These are phyloP conservation scores for Papilio polyxenes DNA, from an alignment of 1,140 invertebrate species.

Conservation along the genomic window DNA sequence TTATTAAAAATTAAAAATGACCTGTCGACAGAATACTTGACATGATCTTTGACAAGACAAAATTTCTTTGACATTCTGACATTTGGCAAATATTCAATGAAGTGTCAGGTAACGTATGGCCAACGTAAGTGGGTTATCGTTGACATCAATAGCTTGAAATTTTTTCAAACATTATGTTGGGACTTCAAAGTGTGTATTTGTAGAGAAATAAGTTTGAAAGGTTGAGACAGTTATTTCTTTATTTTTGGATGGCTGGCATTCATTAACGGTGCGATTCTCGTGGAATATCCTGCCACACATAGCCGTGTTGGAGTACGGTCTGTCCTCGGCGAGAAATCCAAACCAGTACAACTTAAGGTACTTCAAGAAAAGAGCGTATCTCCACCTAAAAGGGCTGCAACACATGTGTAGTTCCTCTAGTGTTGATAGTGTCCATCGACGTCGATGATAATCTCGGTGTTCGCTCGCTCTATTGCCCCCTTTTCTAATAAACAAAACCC, in stretches of 20 bases:
- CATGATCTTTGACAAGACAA: not conserved
- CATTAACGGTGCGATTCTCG: too few relatives aligned
- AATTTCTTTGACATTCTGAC: slow-evolving; percentile 24
- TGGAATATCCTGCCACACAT: too few relatives aligned
- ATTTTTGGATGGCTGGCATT: not conserved
- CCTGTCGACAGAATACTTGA: not conserved
- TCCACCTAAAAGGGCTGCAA: too few relatives aligned
- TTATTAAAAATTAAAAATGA: slow-evolving; percentile 18
- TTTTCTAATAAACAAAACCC: too few relatives aligned
- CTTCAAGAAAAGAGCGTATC: too few relatives aligned
- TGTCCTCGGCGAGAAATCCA: too few relatives aligned
- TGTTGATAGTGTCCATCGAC: too few relatives aligned
- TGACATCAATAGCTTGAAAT: slow-evolving; percentile 10
- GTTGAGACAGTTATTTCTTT: not conserved
- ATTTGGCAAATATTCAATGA: slow-evolving; percentile 23
- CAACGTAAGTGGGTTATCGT: slow-evolving; percentile 12
- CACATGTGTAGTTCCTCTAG: too few relatives aligned
- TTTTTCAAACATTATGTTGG: not conserved
- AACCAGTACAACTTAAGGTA: too few relatives aligned
- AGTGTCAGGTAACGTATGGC: slow-evolving; percentile 22
- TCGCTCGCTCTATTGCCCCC: too few relatives aligned
- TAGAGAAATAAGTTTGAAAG: not conserved
- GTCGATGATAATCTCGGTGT: too few relatives aligned
- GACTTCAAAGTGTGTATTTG: slow-evolving; percentile 23
- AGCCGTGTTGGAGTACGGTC: too few relatives aligned